Evolutionary conservation across 2,888 invertebrate species (phyloP).

Genomic region (Aphelenchoides bicaudatus): DNA sequence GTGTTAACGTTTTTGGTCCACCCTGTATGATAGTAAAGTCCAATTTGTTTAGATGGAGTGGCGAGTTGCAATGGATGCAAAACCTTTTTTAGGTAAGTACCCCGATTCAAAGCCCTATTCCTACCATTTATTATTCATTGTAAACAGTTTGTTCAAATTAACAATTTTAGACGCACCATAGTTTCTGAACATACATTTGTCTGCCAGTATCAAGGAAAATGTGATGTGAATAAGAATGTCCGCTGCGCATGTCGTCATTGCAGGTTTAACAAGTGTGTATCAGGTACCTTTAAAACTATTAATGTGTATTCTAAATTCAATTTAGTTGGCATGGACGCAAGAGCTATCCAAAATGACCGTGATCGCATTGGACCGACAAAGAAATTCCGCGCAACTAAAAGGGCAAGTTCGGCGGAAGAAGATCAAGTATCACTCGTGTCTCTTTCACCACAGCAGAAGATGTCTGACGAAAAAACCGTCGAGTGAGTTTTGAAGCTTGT

Average conservation of each 20-base stretch:
- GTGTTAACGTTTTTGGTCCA: constrained; percentile 20
- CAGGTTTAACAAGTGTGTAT: constrained; percentile 57
- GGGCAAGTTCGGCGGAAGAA: constrained; percentile 37
- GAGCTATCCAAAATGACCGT: constrained; percentile 60
- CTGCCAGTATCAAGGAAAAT: constrained; percentile 59
- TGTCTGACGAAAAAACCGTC: constrained; percentile 26
- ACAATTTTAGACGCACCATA: constrained; percentile 58
- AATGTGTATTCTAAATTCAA: constrained; percentile 58
- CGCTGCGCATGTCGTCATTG: constrained; percentile 26
- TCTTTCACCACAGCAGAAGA: constrained; percentile 30
- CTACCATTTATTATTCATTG: constrained; percentile 23
- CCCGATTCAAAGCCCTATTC: background rate
- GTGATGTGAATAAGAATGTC: constrained; percentile 57
- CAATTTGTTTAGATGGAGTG: too few relatives aligned
- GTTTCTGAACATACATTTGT: constrained; percentile 60
- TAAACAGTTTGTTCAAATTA: constrained; percentile 43
- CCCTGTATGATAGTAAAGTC: constrained; percentile 31
- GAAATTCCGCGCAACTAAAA: constrained; percentile 39
- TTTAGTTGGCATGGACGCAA: constrained; percentile 59
- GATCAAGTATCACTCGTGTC: constrained; percentile 39
- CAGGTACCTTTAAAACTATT: constrained; percentile 27
- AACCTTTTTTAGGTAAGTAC: constrained; percentile 1
- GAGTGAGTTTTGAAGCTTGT: too few relatives aligned
- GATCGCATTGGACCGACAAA: constrained; percentile 60
- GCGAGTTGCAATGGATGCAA: constrained; percentile 57